Evolutionary conservation across 1,140 invertebrate genomes (phyloP), one percentile per base, ranked within the genome.

Genomic region (Macrobrachium rosenbergii): DNA sequence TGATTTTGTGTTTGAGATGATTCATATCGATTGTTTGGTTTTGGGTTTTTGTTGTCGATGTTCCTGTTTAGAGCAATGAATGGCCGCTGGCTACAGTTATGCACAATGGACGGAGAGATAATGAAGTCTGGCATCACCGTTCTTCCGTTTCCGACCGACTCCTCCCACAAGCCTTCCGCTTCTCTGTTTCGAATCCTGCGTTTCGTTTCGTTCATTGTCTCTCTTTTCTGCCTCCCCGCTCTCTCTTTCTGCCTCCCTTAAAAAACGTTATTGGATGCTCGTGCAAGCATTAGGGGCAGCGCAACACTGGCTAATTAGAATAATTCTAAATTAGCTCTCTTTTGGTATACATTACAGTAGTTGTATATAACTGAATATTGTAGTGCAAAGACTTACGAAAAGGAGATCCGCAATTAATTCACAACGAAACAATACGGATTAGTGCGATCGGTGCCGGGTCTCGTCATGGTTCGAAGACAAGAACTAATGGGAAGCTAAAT

Each of bases 401-500:
- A 10, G 52, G 52, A 2, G 12, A 52, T 52, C 52, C 14, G 5
- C 16, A 17, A 67, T 17, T 37, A 19, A 17, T 21, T 64, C 67
- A 28, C 14, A 45, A 45, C 82, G 69, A 83, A 83, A 62, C 82
- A 83, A 75, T 83, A 63, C 63, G 82, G 75, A 21, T 75, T 11
- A 43, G 58, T 12, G 11, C 28, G 72, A 62, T 23, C 21, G 59
- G n/a, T 28, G 8, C n/a, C 17, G 82, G 60, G 69, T 21, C 21
- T 58, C 52, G 82, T 76, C 82, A 83, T 59, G 72, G 69, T 43
- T 62, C 23, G 72, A 76, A 37, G 28, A 16, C 69, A 43, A 23
- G 11, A 62, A 62, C 72, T 83, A 83, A 83, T 83, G 72, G n/a
- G 58, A 63, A 83, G 59, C 72, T 83, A 83, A 83, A 62, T 69